Conservation (phyloP, 2,113 vertebrate genomes). For the Tragelaphus imberbis region DNA sequence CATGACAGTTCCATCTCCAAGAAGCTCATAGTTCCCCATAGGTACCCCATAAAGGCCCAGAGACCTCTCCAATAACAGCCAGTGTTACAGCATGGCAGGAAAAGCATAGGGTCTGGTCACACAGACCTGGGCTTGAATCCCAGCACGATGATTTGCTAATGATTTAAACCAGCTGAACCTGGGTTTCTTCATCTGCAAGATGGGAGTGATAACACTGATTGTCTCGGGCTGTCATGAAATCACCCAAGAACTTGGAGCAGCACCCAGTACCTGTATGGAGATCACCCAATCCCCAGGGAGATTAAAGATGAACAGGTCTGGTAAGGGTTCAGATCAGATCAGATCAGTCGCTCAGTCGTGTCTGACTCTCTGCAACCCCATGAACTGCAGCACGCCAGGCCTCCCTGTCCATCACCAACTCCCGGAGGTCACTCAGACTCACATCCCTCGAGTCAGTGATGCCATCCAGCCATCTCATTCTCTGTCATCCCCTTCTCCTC, state of each 20-base stretch:
- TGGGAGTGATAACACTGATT: neutral
- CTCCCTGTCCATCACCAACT: too few species aligned
- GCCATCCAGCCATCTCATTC: too few species aligned
- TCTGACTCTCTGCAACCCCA: too few species aligned
- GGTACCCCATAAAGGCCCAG: neutral
- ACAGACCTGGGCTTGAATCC: neutral
- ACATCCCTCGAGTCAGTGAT: too few species aligned
- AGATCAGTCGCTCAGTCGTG: too few species aligned
- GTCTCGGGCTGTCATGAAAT: neutral
- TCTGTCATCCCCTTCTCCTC: too few species aligned
- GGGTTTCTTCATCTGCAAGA: neutral
- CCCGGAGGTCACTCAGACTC: too few species aligned
- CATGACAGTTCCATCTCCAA: too few species aligned
- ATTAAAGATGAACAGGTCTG: neutral
- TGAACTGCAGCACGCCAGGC: too few species aligned
- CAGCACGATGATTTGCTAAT: neutral
- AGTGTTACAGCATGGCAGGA: neutral
- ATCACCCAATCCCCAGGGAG: neutral
- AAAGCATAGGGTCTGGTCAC: fast-evolving
- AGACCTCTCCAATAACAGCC: neutral
- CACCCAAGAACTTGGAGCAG: neutral
- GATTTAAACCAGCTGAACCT: neutral
- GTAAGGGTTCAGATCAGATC: neutral
- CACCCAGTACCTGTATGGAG: neutral
- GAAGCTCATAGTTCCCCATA: neutral